Percentiles rank a stretch among this genome's conserved stretches.
phyloP scores from a whole-genome alignment of 2,113 vertebrate genomes.

The Carassius auratus region DNA sequence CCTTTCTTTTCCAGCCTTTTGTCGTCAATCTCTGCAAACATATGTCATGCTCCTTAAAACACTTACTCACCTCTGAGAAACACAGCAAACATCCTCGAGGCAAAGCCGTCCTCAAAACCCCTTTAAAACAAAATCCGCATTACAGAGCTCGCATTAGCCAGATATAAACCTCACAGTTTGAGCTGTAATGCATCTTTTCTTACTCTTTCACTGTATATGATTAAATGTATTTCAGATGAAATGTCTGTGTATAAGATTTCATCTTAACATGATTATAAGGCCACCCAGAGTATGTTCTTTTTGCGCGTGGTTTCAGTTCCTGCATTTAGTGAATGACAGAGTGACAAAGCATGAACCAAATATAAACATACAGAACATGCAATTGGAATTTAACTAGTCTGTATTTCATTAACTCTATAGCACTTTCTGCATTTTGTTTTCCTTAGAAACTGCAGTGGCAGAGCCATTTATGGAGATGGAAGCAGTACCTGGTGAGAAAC shows the following conservation, averaged over 20 bases:
- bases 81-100: no score
- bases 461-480: constrained; percentile 48
- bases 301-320: background rate
- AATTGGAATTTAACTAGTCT: background rate
- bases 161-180: background rate
- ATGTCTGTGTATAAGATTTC: background rate
- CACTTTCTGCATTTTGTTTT: background rate
- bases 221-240: background rate
- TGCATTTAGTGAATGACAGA: background rate
- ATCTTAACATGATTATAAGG: background rate
- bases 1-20: no score
- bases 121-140: no score
- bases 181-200: background rate
- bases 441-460: constrained; percentile 27
- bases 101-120: background rate
- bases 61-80: no score
- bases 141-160: no score
- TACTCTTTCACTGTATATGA: background rate
- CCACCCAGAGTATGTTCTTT: background rate
- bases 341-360: constrained; percentile 40
- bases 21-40: background rate
- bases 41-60: no score
- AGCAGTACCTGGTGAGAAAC: constrained; percentile 52
- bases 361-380: constrained; percentile 47
- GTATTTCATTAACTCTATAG: background rate